Base-by-base conservation (phyloP, 2,113 vertebrate genomes). In the Phrynosoma platyrhinos region DNA sequence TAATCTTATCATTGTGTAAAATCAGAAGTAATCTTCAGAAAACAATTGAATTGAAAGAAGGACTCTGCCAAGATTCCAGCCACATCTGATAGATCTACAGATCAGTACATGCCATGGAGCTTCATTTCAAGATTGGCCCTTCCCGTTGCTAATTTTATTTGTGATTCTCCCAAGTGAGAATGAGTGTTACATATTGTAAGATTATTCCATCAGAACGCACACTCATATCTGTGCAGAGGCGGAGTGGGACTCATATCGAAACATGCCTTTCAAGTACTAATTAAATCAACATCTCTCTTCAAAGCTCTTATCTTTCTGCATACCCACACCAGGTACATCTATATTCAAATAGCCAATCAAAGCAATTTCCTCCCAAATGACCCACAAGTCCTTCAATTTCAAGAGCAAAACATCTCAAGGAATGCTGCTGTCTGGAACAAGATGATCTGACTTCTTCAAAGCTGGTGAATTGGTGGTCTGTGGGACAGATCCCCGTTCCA, bases 231-330 rank as follows among this genome's bases (percentile, higher is more conserved):
- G 20, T 85, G 90, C 86, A 42, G 84, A 86, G 87, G 89, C 87
- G 32, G 80, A 10, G 69, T 0, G 0, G 84, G 87, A 47, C 36
- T 0, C 88, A 74, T 90, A 90, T 87, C 62, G 83, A 72, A 88
- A 90, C 93, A 86, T 36, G 93, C 88, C 82, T 27, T 1, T 2
- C 27, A 14, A 75, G 89, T 40, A 58, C 55, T 58, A 86, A 88
- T 92, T 90, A 68, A 42, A 36, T 85, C 66, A n/a, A 87, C 86
- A 89, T 88, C 86, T 80, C 83, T 75, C 91, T 84, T 87, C 87
- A 12, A 87, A 83, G 87, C 25, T 77, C 79, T 90, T 90, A 79
- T 88, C 83, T 64, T 69, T 32, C 66, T 0, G n/a, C 5, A 14
- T 16, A 27, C 40, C 36, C 23, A 27, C 27, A 25, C 53, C 66